Base-by-base conservation (phyloP, 1,140 invertebrate species). In the Hylyphantes graminicola region DNA sequence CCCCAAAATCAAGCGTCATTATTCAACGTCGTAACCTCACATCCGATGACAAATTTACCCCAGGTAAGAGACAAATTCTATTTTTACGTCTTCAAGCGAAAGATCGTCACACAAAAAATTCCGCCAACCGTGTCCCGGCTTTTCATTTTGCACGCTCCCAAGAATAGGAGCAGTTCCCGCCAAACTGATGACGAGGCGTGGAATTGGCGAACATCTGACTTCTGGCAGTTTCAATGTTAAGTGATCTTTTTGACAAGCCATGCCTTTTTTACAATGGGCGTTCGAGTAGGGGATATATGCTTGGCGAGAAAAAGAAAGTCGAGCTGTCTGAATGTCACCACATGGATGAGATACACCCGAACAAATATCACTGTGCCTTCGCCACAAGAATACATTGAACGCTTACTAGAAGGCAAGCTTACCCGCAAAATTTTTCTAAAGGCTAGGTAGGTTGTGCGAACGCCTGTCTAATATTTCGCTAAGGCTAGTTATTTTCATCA, bases 221-320 rank as follows among this genome's bases (percentile, higher is more conserved):
- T 72, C 73, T 80, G 77, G 77, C n/a, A 54, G 53, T n/a, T 15
- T 68, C 55, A n/a, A 81, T 81, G 79, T 81, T 70, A 81, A 81
- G 79, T 81, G 68, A 81, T 81, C 63, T 81, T 76, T 70, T 81
- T 81, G 79, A 81, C 79, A 81, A 35, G 79, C 63, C 35, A 81
- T 63, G 68, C 21, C 51, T 48, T 61, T n/a, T 76, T 35, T 63
- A 50, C 63, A 55, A 76, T 76, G 59, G 73, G 59, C 35, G 59
- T 61, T 35, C 1, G 35, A 35, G 35, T 35, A 35, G 35, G 35
- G 35, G 35, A 35, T 35, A 35, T 35, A 35, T 35, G 35, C 35
- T 35, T 35, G 35, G 35, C 35, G 35, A 35, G 35, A 35, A 35
- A 35, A 35, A n/a, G n/a, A 35, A 35, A 35, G 35, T 35, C 5